Conservation (phyloP, 2,113 vertebrate genomes). For the Todiramphus saurophagus region DNA sequence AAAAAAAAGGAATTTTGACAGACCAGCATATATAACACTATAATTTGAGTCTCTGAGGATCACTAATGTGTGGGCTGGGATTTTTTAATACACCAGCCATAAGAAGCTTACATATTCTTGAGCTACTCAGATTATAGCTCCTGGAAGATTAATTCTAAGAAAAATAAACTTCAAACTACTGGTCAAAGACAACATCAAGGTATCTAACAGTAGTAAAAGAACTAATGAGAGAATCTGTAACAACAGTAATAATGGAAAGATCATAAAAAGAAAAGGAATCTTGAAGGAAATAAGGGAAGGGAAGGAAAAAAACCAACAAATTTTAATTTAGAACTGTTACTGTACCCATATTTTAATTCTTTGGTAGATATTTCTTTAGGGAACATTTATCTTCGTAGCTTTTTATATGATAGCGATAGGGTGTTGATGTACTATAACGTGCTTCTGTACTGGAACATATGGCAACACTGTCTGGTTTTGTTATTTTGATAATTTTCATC, state of each 20-base stretch:
- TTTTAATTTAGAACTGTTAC: neutral
- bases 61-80: neutral
- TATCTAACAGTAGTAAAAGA: neutral
- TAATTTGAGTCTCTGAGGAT: neutral
- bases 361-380: neutral
- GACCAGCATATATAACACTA: neutral
- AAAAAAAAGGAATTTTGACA: neutral
- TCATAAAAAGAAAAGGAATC: neutral
- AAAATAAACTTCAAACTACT: neutral
- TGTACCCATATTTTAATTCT: neutral
- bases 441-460: slow-evolving; percentile 48
- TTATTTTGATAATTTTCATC: slow-evolving; percentile 13
- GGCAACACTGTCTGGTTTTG: slow-evolving; percentile 24
- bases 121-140: neutral
- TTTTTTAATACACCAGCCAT: neutral
- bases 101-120: neutral
- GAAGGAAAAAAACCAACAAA: too few species aligned
- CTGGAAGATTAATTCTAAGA: neutral
- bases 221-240: neutral
- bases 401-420: slow-evolving; percentile 1
- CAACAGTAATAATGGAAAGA: neutral
- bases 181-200: neutral
- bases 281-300: neutral
- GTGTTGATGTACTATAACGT: slow-evolving; percentile 33
- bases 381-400: slow-evolving; percentile 23